These are phyloP conservation scores for Achroia grisella DNA, from an alignment of 1,140 invertebrate genomes.

Conservation along the genomic window DNA sequence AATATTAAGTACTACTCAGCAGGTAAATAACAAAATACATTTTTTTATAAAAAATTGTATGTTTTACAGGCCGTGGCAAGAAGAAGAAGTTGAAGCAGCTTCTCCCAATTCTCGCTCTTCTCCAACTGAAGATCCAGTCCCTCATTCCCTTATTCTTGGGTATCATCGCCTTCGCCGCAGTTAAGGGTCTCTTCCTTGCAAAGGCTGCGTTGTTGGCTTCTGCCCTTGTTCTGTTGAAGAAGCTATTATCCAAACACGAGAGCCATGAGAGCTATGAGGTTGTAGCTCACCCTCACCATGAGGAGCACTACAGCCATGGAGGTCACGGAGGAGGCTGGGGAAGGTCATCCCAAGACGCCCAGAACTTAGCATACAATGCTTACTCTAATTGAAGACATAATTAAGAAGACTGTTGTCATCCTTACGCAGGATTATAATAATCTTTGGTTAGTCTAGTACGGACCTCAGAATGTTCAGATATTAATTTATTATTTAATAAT, in stretches of 20 bases:
- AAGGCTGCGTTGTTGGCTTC: slow-evolving; percentile 86
- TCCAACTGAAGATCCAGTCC: slow-evolving; percentile 86
- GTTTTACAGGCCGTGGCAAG: slow-evolving; percentile 78
- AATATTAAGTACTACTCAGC: too few species aligned
- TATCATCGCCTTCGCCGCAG: slow-evolving; percentile 83
- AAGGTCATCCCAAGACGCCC: slow-evolving; percentile 53
- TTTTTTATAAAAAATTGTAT: not conserved
- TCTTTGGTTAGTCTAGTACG: slow-evolving; percentile 37
- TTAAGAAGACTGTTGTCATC: slow-evolving; percentile 31
- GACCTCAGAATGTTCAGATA: slow-evolving; percentile 49
- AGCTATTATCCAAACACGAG: slow-evolving; percentile 81
- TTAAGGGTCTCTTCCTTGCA: slow-evolving; percentile 87
- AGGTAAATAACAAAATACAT: too few species aligned
- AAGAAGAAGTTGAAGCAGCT: slow-evolving; percentile 84
- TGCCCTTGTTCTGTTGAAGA: slow-evolving; percentile 83
- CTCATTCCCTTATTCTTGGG: slow-evolving; percentile 86
- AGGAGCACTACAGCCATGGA: slow-evolving; percentile 73
- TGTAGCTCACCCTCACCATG: slow-evolving; percentile 78
- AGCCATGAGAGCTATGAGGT: slow-evolving; percentile 83
- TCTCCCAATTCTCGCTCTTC: slow-evolving; percentile 80
- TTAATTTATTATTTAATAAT: slow-evolving; percentile 68
- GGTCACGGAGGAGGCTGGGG: slow-evolving; percentile 56
- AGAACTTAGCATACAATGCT: slow-evolving; percentile 59
- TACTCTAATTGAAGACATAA: slow-evolving; percentile 49
- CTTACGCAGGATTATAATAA: slow-evolving; percentile 4